Base-by-base conservation (phyloP, 2,888 invertebrate genomes). In the Drosophila barbarae region DNA sequence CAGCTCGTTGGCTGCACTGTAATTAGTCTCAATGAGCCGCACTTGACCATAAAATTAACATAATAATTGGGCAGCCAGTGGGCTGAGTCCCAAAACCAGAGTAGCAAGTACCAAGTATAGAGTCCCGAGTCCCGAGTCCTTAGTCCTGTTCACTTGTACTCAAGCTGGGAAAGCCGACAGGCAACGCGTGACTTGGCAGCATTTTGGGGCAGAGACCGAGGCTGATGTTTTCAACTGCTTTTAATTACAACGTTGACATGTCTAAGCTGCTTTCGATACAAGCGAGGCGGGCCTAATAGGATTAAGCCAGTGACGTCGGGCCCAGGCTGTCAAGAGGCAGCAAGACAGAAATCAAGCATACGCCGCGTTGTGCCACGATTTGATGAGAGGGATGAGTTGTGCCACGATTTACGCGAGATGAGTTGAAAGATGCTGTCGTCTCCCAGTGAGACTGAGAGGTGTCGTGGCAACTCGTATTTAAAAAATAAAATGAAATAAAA, bases 191-290 rank as follows among this genome's bases (percentile, higher is more conserved):
- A 78, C 78, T 76, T 76, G 74, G 69, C 79, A 74, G 58, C 71
- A 58, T 71, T 78, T 76, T 60, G 35, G 35, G 54, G 39, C 38
- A 32, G 44, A 30, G 53, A 34, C 44, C 32, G 44, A 63, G 53
- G 42, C 64, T 65, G 73, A 74, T 77, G 81, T 81, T 78, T 81
- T 81, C 74, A 71, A 72, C 74, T 73, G 82, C 70, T 79, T 79
- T 82, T 79, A 79, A 79, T 79, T 80, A 80, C 77, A 71, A 69
- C 79, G 79, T 77, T 82, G 79, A 80, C 79, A 80, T 79, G 66
- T 82, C 73, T 82, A 82, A 80, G 79, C 79, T 73, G 79, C 79
- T 80, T 77, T 79, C 79, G 77, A 80, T 80, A 77, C 73, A 77
- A 77, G 71, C 74, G 44, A 64, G 61, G 69, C 70, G 65, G 58